Evolutionary conservation across 2,797 vertebrate species (phyloP), one percentile per base, ranked within the genome.

Genomic region (Chaetodon trifasciatus): DNA sequence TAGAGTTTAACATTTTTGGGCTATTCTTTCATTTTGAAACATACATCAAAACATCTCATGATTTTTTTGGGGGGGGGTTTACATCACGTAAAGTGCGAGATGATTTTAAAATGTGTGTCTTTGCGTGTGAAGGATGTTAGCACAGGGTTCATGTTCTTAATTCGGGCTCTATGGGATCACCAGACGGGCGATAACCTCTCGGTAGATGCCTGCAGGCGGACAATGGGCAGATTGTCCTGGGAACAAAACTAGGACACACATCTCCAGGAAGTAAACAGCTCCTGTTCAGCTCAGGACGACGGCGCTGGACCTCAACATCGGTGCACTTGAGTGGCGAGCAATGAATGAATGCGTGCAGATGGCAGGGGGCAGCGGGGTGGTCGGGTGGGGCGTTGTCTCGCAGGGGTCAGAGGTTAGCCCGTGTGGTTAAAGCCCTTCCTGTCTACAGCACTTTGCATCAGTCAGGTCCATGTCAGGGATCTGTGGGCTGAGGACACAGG

Each of bases 171-270:
- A 12, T 50, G 81, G 58, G 42, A 74, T 80, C 78, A 67, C 76
- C 74, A 75, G 75, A 32, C 76, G 6, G 69, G 64, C 42, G 17
- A 74, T 76, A 76, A 78, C 79, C 63, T 62, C 86, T 85, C 47
- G 82, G 83, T 76, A 23, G 72, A 89, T 78, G 90, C 56, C 86
- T 81, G 80, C 78, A 40, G 81, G 80, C 76, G 17, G 81, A 94
- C 91, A 93, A 92, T 90, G 84, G 83, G 66, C 91, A 86, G 90
- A 90, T 83, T 93, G 90, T 94, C 88, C 89, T 3, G 65, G 73
- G 76, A 86, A 75, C 81, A 76, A 93, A 95, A 91, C 81, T 90
- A 85, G 94, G 90, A 82, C 92, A 84, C 63, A 67, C 90, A 79
- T 90, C 88, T 90, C 79, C 76, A 86, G 90, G 74, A 87, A 84